phyloP scores from a whole-genome alignment of 2,888 invertebrate genomes.

The Thyatira batis region DNA sequence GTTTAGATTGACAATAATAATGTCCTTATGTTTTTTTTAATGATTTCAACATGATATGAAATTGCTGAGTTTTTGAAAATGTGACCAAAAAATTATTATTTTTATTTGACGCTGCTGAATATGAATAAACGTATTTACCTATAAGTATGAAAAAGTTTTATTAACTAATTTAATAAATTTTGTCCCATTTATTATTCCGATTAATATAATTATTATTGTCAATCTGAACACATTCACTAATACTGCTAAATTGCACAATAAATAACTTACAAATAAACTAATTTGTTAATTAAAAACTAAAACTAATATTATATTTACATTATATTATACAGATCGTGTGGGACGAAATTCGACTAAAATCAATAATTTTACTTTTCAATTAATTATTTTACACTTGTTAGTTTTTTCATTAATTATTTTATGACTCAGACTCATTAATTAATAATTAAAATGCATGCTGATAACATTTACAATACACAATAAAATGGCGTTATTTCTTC shows the following conservation, averaged over 20 bases:
- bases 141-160: background rate
- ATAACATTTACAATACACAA: background rate
- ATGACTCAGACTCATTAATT: background rate
- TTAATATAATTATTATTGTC: conserved; percentile 52
- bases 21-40: too few relatives aligned
- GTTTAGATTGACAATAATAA: conserved; percentile 37
- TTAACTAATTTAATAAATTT: conserved; percentile 5
- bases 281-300: conserved; percentile 42
- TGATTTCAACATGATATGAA: too few relatives aligned
- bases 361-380: too few relatives aligned
- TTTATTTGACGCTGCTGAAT: too few relatives aligned
- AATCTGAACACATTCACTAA: conserved; percentile 55
- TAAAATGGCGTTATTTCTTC: background rate
- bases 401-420: conserved; percentile 6
- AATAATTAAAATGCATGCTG: background rate
- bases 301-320: conserved; percentile 43
- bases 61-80: too few relatives aligned
- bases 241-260: conserved; percentile 83
- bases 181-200: conserved; percentile 10
- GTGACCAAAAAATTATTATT: too few relatives aligned
- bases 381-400: conserved; percentile 9
- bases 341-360: conserved; percentile 46
- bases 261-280: conserved; percentile 67
- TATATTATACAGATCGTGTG: conserved; percentile 62
- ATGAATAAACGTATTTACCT: conserved; percentile 3